phyloP scores from a whole-genome alignment of 2,113 vertebrate genomes.

The Lamprologus speciosus region DNA sequence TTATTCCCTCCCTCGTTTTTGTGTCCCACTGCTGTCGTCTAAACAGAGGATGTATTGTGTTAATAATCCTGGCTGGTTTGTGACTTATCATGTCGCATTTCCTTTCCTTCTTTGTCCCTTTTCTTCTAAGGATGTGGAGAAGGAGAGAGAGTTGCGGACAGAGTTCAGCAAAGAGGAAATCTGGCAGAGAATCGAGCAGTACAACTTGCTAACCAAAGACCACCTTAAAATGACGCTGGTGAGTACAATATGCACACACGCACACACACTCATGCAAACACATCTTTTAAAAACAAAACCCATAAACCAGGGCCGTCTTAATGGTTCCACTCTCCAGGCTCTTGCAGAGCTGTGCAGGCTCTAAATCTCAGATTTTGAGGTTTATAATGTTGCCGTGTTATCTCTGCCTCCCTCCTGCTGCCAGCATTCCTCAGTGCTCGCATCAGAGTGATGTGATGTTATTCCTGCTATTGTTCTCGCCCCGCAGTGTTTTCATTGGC shows the following conservation, averaged over 20 bases:
- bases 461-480: constrained; percentile 54
- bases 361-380: neutral
- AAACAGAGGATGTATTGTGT: neutral
- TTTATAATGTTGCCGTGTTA: neutral
- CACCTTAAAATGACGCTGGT: constrained; percentile 96
- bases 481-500: constrained; percentile 18
- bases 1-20: neutral
- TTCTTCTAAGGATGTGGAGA: constrained; percentile 84
- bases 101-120: neutral
- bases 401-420: neutral
- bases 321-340: neutral
- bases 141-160: constrained; percentile 78
- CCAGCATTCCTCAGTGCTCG: constrained; percentile 40
- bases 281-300: neutral
- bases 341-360: neutral
- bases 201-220: constrained; percentile 86
- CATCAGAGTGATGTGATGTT: constrained; percentile 42
- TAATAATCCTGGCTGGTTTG: neutral
- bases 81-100: neutral
- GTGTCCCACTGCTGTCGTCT: neutral
- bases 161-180: constrained; percentile 89
- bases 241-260: constrained; percentile 33
- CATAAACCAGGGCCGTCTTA: neutral
- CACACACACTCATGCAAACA: neutral
- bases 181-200: constrained; percentile 82